phyloP scores from a whole-genome alignment of 2,888 invertebrate genomes.

The Lydus trimaculatus region DNA sequence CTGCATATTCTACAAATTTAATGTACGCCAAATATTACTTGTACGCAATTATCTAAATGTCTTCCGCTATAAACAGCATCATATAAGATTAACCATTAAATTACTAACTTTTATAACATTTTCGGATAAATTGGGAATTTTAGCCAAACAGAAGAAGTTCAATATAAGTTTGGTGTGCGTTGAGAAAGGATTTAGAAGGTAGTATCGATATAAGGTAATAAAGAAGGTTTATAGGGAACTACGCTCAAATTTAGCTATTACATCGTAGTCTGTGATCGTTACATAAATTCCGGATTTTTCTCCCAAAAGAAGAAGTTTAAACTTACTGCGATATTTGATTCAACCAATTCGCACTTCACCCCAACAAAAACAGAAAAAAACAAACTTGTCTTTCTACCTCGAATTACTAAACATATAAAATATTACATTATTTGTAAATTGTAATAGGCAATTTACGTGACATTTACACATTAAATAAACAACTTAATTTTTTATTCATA shows the following conservation, averaged over 20 bases:
- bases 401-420: too few species aligned
- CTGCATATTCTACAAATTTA: conserved; percentile 28
- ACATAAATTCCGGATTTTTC: conserved; percentile 50
- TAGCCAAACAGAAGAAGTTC: too few species aligned
- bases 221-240: conserved; percentile 58
- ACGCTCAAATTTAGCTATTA: conserved; percentile 58
- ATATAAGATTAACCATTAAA: neutral
- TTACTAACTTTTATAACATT: too few species aligned
- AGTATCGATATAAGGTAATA: conserved; percentile 58
- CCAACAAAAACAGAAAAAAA: neutral
- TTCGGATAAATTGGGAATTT: too few species aligned
- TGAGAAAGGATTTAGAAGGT: conserved; percentile 57
- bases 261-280: conserved; percentile 46
- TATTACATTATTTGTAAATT: neutral
- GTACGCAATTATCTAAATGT: conserved; percentile 4
- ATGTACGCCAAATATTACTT: conserved; percentile 18
- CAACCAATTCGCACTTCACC: neutral
- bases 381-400: neutral
- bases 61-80: neutral
- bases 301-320: neutral
- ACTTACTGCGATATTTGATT: neutral
- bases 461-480: conserved; percentile 38
- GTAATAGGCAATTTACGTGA: conserved; percentile 40
- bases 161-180: conserved; percentile 55
- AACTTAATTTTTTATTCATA: conserved; percentile 43